Conservation (phyloP, 1,140 invertebrate genomes). For the Euglossa dilemma region DNA sequence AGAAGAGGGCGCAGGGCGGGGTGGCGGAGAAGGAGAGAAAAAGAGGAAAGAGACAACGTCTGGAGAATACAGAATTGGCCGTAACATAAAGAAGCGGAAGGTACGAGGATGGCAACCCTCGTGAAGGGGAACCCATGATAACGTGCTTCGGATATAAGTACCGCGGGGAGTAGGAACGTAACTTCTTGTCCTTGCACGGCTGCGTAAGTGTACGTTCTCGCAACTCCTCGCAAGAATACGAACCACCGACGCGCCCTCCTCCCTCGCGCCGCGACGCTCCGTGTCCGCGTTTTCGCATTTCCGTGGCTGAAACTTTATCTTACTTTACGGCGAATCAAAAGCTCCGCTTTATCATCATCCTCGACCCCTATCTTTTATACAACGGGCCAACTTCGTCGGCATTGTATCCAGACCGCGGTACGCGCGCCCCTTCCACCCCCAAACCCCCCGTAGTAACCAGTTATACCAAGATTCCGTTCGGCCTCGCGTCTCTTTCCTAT, state of each 20-base stretch:
- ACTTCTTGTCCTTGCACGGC: constrained; percentile 27
- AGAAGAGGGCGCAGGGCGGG: not conserved
- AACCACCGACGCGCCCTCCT: not conserved
- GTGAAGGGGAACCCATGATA: constrained; percentile 57
- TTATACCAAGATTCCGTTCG: not conserved
- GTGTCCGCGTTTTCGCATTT: constrained; percentile 28
- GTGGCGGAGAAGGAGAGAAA: constrained; percentile 17
- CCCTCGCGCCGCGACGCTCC: not conserved
- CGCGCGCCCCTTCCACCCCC: not conserved
- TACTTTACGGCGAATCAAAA: constrained; percentile 41
- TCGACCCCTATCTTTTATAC: not conserved
- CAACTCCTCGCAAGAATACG: constrained; percentile 20
- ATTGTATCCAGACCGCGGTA: not conserved
- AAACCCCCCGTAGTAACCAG: not conserved
- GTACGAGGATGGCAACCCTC: constrained; percentile 57
- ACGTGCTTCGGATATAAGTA: constrained; percentile 64
- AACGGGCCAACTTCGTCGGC: not conserved
- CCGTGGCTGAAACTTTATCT: constrained; percentile 39
- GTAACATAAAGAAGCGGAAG: constrained; percentile 67
- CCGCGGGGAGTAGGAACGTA: constrained; percentile 36
- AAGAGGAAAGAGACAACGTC: constrained; percentile 49
- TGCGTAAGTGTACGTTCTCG: constrained; percentile 17
- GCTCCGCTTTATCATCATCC: constrained; percentile 39
- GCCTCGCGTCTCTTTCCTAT: not conserved
- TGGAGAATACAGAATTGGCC: constrained; percentile 62